Evolutionary conservation across 2,797 vertebrate genomes (phyloP).

Genomic region (Tarsius wallacei): DNA sequence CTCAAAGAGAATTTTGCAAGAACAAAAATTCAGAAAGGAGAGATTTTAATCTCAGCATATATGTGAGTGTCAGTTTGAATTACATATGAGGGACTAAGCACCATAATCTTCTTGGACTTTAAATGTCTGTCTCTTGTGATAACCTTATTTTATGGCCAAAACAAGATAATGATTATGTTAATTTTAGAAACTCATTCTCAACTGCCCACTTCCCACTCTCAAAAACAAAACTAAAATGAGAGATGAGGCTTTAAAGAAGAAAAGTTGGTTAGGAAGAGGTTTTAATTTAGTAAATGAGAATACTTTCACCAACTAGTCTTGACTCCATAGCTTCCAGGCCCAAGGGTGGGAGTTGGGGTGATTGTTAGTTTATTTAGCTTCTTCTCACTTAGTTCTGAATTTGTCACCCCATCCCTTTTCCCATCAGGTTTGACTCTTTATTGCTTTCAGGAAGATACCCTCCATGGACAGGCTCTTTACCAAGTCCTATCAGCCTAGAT

Average conservation of each 20-base stretch:
- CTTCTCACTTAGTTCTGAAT: neutral
- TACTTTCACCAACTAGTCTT: neutral
- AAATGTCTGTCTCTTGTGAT: neutral
- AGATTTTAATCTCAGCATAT: neutral
- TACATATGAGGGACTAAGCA: neutral
- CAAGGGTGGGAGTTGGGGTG: neutral
- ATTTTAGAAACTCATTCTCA: constrained; percentile 43
- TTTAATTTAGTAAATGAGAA: constrained; percentile 5
- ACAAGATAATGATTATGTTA: neutral
- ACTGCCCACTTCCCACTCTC: neutral
- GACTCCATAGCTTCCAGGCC: neutral
- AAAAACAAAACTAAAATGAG: constrained; percentile 45
- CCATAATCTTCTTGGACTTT: constrained; percentile 31
- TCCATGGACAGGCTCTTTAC: neutral
- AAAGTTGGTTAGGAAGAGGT: neutral
- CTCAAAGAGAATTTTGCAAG: neutral
- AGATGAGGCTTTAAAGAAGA: neutral
- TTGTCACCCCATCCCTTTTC: neutral
- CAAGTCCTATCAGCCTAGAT: neutral
- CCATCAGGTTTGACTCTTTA: neutral
- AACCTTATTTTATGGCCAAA: constrained; percentile 22
- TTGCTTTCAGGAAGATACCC: neutral
- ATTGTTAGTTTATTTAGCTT: neutral
- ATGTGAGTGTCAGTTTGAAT: neutral
- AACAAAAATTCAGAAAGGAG: neutral